Base-by-base conservation (phyloP, 2,888 invertebrate species). In the Torymus texanus region DNA sequence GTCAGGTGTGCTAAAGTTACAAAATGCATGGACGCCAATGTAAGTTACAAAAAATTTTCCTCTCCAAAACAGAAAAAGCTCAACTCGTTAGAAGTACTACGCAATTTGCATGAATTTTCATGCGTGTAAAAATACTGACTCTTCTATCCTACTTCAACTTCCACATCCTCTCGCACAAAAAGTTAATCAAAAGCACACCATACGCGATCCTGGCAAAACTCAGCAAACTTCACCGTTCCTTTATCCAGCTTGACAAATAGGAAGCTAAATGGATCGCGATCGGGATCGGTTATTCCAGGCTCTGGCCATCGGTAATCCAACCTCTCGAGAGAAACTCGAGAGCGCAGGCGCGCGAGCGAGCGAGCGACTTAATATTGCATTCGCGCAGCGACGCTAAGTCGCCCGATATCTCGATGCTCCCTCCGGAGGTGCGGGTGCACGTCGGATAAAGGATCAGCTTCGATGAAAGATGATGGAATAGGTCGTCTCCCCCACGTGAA, bases 221-320 rank as follows among this genome's bases (percentile, higher is more conserved):
- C 29, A 5, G 41, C 41, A 41, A 41, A 41, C 41, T 41, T 41
- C 41, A 0, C 41, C 41, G 41, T 41, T 41, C 59, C 58, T 76
- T 76, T 76, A 71, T 76, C 63, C 62, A 58, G 76, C 55, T 51
- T 70, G 63, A 70, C 77, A 71, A 77, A 77, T 77, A 77, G 51
- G 71, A 71, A 65, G 59, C 77, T 77, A 78, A 78, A 73, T 62
- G 61, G 67, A 73, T 72, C 53, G 51, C 66, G 72, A 78, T 73
- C 73, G 50, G n/a, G 67, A 73, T 78, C 78, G 56, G 73, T 67
- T 73, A 73, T 66, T 58, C 61, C 53, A n/a, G n/a, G 66, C 41
- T 1, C 41, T 41, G 41, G 55, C 29, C 24, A 73, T 73, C 55
- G 67, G 78, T 78, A 78, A 78, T 73, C 56, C 50, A 56, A 78